Conservation (phyloP, 2,888 invertebrate genomes). For the Lasius platythorax region DNA sequence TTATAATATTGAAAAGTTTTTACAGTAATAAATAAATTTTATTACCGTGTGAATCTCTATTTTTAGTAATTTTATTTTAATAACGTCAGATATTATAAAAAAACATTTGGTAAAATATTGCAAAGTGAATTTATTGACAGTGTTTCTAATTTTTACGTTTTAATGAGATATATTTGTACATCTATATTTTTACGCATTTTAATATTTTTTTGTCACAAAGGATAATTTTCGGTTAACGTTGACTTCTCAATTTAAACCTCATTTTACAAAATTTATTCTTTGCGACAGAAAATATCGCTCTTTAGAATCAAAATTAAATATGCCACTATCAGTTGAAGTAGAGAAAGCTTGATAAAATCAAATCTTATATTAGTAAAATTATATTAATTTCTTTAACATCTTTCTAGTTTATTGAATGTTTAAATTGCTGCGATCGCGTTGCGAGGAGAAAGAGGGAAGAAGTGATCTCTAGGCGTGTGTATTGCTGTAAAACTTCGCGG, state of each 20-base stretch:
- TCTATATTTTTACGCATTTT: background rate
- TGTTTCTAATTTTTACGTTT: background rate
- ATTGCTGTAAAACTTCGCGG: slow-evolving; percentile 15
- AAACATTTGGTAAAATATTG: background rate
- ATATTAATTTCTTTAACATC: background rate
- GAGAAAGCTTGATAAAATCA: background rate
- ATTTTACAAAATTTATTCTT: background rate
- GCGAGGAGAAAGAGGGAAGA: background rate
- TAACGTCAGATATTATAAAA: background rate
- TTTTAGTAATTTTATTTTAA: background rate
- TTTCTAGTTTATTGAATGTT: background rate
- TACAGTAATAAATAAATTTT: background rate
- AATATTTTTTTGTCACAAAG: background rate
- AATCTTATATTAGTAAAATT: background rate
- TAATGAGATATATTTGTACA: background rate
- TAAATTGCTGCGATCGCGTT: background rate
- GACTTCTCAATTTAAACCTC: background rate
- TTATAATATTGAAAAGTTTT: background rate
- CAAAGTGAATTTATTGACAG: background rate
- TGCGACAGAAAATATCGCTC: background rate
- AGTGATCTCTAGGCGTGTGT: background rate
- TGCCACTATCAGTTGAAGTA: background rate
- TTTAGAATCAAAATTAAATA: background rate
- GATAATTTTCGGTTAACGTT: background rate
- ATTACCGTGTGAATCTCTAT: background rate